These are phyloP conservation scores for Brachionus koreanus DNA, from an alignment of 1,140 invertebrate species.

Conservation along the genomic window DNA sequence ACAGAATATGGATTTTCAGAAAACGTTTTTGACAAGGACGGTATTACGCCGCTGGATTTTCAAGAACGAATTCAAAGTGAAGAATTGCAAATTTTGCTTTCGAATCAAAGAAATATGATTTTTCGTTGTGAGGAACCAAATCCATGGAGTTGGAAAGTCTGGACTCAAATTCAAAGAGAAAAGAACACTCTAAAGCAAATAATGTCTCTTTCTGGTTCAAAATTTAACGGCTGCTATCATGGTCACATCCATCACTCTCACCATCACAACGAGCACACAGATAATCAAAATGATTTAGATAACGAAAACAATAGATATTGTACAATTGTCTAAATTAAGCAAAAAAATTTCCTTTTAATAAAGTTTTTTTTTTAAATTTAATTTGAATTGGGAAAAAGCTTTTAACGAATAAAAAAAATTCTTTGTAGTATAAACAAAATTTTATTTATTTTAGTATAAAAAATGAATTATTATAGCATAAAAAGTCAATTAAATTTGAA, in stretches of 20 bases:
- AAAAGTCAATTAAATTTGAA: too few species aligned
- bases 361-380: too few species aligned
- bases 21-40: constrained; percentile 44
- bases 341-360: too few species aligned
- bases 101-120: background rate
- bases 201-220: background rate
- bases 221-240: background rate
- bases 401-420: too few species aligned
- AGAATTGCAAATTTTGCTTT: constrained; percentile 26
- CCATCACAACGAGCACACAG: background rate
- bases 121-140: constrained; percentile 24
- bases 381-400: too few species aligned
- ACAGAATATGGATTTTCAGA: constrained; percentile 39
- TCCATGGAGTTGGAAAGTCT: constrained; percentile 39
- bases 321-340: background rate
- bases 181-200: constrained; percentile 15
- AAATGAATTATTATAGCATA: too few species aligned
- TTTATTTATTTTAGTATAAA: too few species aligned
- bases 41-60: constrained; percentile 42
- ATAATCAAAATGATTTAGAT: background rate
- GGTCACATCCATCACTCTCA: background rate
- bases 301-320: background rate
- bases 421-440: too few species aligned
- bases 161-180: constrained; percentile 36
- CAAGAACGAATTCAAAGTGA: constrained; percentile 31